Evolutionary conservation across 2,113 vertebrate species (phyloP).

Genomic region (Piprites chloris): DNA sequence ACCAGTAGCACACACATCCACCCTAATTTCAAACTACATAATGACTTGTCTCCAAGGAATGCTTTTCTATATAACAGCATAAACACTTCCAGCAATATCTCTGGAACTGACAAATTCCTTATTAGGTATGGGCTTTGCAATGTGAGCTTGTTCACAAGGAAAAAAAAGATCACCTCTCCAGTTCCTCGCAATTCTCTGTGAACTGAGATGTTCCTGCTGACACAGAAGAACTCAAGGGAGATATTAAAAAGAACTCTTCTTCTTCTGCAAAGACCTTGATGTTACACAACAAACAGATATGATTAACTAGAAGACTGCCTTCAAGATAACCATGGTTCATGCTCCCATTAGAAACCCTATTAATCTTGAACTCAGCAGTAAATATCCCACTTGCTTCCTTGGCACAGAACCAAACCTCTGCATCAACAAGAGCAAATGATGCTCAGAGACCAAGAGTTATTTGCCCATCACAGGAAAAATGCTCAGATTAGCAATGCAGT

Average conservation of each 20-base stretch:
- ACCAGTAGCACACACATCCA: neutral
- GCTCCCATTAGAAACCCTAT: neutral
- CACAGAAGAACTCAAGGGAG: neutral
- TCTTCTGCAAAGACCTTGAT: neutral
- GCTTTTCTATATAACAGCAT: neutral
- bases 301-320: constrained; percentile 9
- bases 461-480: constrained; percentile 6
- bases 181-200: neutral
- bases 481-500: constrained; percentile 8
- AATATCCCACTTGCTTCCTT: neutral
- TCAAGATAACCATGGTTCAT: neutral
- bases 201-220: neutral
- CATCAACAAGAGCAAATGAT: neutral
- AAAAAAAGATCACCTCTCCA: neutral
- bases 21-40: neutral
- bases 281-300: neutral
- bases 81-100: neutral
- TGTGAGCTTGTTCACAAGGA: neutral
- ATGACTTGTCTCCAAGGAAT: neutral
- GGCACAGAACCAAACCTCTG: neutral
- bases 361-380: neutral
- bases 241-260: neutral
- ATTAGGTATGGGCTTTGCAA: neutral
- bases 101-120: neutral
- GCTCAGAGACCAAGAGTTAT: neutral